A percentile compares a stretch with the other conserved stretches of the same genome.
Evolutionary conservation across 2,888 invertebrate species (phyloP).

Genomic region (Chironomus tentans): DNA sequence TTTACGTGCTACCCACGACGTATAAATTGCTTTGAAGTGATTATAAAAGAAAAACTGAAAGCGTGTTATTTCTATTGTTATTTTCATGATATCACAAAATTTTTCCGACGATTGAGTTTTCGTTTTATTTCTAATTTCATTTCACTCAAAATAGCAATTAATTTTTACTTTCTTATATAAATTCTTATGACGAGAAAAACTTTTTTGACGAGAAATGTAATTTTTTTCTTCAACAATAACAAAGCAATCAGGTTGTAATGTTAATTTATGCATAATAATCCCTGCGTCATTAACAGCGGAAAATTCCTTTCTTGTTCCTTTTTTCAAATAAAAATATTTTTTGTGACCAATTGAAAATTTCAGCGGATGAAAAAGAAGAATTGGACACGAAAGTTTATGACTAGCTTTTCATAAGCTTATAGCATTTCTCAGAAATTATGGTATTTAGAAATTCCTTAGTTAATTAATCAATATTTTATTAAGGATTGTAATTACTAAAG

Average conservation of each 20-base stretch:
- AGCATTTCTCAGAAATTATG: no score
- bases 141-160: not conserved
- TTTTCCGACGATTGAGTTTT: not conserved
- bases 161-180: not conserved
- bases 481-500: no score
- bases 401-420: no score
- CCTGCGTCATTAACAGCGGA: not conserved
- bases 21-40: not conserved
- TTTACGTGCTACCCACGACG: not conserved
- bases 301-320: not conserved
- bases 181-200: not conserved
- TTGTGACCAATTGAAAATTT: not conserved
- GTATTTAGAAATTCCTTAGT: no score
- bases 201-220: not conserved
- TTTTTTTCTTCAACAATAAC: not conserved
- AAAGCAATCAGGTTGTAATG: not conserved
- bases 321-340: not conserved
- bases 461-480: no score
- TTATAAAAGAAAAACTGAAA: not conserved
- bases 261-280: constrained; percentile 17
- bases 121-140: not conserved
- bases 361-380: no score
- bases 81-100: not conserved
- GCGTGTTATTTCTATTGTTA: not conserved
- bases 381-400: no score